phyloP scores from a whole-genome alignment of 1,140 invertebrate genomes.

The Listronotus bonariensis region DNA sequence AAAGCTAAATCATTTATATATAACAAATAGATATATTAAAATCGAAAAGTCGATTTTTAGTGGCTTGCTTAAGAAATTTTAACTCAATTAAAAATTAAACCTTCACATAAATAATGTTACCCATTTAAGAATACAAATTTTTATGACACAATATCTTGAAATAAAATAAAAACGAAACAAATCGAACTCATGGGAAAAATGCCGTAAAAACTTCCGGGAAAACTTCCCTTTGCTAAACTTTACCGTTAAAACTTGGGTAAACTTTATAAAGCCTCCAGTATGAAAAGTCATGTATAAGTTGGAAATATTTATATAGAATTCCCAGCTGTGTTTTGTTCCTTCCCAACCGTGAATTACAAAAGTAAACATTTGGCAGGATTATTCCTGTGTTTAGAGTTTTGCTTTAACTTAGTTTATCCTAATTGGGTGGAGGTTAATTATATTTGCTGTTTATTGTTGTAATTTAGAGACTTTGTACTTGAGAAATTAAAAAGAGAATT shows the following conservation, averaged over 20 bases:
- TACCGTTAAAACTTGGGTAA: conserved; percentile 23
- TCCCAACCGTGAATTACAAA: conserved; percentile 19
- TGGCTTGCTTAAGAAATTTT: too few species aligned
- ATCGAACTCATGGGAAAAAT: conserved; percentile 20
- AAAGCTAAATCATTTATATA: too few species aligned
- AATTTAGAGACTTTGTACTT: too few species aligned
- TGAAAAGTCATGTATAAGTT: conserved; percentile 26
- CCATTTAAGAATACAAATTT: too few species aligned
- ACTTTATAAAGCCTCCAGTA: conserved; percentile 18
- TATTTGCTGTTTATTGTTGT: too few species aligned
- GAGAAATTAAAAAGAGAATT: too few species aligned
- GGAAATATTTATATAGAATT: conserved; percentile 27
- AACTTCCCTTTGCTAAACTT: conserved; percentile 4
- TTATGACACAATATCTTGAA: too few species aligned
- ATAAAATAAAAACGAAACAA: background rate
- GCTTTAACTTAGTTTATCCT: background rate
- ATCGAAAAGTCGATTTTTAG: too few species aligned
- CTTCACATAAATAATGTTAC: too few species aligned
- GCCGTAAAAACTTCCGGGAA: conserved; percentile 11
- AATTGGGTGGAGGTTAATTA: too few species aligned
- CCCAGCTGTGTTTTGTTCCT: conserved; percentile 22
- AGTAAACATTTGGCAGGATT: conserved; percentile 18
- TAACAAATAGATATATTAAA: too few species aligned
- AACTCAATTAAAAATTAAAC: too few species aligned
- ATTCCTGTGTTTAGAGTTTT: conserved; percentile 13